Conservation (phyloP, 2,797 vertebrate species). For the Eupleurogrammus muticus region DNA sequence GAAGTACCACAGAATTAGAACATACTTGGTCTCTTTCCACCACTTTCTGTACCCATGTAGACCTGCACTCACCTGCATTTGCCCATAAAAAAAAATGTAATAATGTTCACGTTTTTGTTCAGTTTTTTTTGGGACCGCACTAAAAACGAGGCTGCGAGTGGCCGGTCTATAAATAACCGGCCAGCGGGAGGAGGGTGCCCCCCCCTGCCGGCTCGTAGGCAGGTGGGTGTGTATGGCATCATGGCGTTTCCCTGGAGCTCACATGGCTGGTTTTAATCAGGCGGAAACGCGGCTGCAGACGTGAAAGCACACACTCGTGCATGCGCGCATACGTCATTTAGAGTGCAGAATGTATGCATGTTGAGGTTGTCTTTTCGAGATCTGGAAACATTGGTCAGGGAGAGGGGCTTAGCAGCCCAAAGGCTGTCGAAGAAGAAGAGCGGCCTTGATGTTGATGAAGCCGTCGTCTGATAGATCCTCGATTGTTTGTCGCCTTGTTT, state of each 20-base stretch:
- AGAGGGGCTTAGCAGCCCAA: too few relatives aligned
- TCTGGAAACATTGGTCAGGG: too few relatives aligned
- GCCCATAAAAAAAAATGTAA: conserved; percentile 55
- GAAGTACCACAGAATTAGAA: too few relatives aligned
- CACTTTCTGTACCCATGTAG: conserved; percentile 7
- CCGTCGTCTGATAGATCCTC: too few relatives aligned
- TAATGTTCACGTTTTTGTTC: conserved; percentile 39
- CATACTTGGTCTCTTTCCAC: too few relatives aligned
- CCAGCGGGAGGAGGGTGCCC: conserved; percentile 44
- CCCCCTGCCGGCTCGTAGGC: conserved; percentile 46
- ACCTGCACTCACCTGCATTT: conserved; percentile 19
- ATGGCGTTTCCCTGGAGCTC: conserved; percentile 36
- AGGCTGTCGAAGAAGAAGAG: too few relatives aligned
- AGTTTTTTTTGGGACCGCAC: conserved; percentile 40
- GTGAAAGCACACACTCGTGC: conserved; percentile 20
- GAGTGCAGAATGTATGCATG: neutral
- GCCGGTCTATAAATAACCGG: conserved; percentile 64
- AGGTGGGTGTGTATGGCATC: conserved; percentile 14
- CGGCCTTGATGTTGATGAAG: too few relatives aligned
- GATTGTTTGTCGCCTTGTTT: too few relatives aligned
- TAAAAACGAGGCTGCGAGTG: conserved; percentile 25
- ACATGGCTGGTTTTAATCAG: conserved; percentile 41
- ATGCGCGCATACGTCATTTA: neutral
- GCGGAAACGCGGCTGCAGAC: conserved; percentile 48
- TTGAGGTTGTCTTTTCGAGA: neutral